These are phyloP conservation scores for Neuroterus valhalla DNA, from an alignment of 1,140 invertebrate species.

Conservation along the genomic window DNA sequence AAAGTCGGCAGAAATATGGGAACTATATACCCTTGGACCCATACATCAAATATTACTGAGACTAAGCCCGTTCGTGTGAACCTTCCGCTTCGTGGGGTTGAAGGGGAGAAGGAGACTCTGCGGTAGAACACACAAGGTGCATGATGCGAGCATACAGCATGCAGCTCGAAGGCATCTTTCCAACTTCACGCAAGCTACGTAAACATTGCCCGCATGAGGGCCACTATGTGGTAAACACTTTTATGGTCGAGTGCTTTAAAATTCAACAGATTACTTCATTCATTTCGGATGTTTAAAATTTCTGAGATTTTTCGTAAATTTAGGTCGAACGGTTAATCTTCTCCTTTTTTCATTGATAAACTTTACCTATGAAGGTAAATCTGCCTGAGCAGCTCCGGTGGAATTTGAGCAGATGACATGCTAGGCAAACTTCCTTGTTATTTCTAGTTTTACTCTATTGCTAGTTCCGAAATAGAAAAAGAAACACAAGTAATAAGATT, in stretches of 20 bases:
- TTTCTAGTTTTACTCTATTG: too few relatives aligned
- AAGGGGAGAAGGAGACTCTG: background rate
- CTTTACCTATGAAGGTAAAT: too few relatives aligned
- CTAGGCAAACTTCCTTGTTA: too few relatives aligned
- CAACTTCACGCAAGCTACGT: background rate
- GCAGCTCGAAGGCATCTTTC: slow-evolving; percentile 13
- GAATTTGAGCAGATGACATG: too few relatives aligned
- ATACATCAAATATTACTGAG: slow-evolving; percentile 67
- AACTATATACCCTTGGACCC: slow-evolving; percentile 56
- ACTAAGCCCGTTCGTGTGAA: slow-evolving; percentile 31
- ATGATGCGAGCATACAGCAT: slow-evolving; percentile 11
- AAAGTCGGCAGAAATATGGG: slow-evolving; percentile 69
- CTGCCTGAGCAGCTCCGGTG: too few relatives aligned
- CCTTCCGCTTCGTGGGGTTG: slow-evolving; percentile 20
- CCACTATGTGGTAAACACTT: slow-evolving; percentile 23
- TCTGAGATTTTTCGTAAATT: background rate
- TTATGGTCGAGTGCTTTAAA: slow-evolving; percentile 4
- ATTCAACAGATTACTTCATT: slow-evolving; percentile 32
- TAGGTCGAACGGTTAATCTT: too few relatives aligned
- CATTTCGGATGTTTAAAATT: background rate
- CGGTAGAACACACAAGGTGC: background rate
- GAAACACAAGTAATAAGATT: too few relatives aligned
- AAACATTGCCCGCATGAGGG: background rate
- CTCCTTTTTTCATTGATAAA: too few relatives aligned
- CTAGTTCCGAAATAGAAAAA: too few relatives aligned